A percentile compares a stretch with the other conserved stretches of the same genome.
Evolutionary conservation across 2,113 vertebrate species (phyloP).

Genomic region (Saccopteryx leptura): DNA sequence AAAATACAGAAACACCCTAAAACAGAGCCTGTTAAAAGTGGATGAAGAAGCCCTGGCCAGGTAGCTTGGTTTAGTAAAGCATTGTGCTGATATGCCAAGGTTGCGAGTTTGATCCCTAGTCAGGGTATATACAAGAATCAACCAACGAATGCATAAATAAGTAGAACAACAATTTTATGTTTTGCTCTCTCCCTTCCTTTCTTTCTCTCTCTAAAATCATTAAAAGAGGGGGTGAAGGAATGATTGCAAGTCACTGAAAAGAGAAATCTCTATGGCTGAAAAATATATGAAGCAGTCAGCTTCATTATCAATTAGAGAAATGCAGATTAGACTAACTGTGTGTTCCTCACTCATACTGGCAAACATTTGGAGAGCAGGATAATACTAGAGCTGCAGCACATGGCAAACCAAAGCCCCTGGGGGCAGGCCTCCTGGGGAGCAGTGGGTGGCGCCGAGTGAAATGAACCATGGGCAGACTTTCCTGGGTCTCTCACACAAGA

Average conservation of each 20-base stretch:
- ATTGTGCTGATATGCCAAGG: no score
- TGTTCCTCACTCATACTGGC: neutral
- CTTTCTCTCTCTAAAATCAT: no score
- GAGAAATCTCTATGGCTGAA: neutral
- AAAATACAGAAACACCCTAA: neutral
- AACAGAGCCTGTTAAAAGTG: slow-evolving; percentile 9
- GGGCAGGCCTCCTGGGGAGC: neutral
- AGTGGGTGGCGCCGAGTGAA: neutral
- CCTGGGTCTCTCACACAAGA: neutral
- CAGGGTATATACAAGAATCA: no score
- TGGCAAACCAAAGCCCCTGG: neutral
- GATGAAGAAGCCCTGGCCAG: no score
- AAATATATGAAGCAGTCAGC: neutral
- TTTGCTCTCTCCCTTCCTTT: no score
- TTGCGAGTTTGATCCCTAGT: no score
- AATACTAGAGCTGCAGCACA: neutral
- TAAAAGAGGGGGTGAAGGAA: neutral
- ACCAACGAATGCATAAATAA: no score
- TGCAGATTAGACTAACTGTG: neutral
- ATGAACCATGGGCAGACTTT: neutral
- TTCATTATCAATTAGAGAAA: neutral
- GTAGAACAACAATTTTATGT: no score
- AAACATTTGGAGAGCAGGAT: neutral
- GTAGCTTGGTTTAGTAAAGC: no score
- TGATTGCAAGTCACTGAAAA: neutral